phyloP scores from a whole-genome alignment of 2,113 vertebrate genomes.

The Ibidorhyncha struthersii region DNA sequence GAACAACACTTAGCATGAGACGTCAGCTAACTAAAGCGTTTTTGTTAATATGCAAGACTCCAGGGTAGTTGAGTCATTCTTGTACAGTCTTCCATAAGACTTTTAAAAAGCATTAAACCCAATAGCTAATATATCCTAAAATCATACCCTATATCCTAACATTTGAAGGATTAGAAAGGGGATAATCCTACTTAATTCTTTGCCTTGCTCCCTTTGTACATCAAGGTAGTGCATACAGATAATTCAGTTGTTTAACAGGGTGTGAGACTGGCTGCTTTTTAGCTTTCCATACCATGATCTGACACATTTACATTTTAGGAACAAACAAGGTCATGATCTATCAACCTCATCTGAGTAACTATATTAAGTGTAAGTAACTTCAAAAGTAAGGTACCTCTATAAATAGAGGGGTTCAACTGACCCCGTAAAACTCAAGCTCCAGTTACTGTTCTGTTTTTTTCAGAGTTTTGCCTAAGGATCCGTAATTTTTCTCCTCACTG shows the following conservation, averaged over 20 bases:
- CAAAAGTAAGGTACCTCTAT: not conserved
- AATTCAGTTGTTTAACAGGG: not conserved
- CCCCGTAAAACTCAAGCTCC: not conserved
- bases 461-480: not conserved
- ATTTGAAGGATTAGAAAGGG: not conserved
- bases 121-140: not conserved
- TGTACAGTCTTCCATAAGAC: not conserved
- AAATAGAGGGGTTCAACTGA: not conserved
- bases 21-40: not conserved
- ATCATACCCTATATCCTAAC: not conserved
- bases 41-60: not conserved
- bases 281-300: not conserved
- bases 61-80: not conserved
- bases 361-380: not conserved
- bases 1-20: not conserved
- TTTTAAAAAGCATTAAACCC: not conserved
- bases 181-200: conserved; percentile 28
- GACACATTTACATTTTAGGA: not conserved
- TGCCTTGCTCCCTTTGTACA: not conserved
- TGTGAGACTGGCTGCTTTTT: not conserved
- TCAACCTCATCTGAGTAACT: not conserved
- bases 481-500: not conserved
- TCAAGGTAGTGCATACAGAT: not conserved
- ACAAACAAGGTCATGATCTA: not conserved
- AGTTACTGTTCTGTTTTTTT: not conserved